These are phyloP conservation scores for Piaya cayana DNA, from an alignment of 2,113 vertebrate genomes.

Conservation along the genomic window DNA sequence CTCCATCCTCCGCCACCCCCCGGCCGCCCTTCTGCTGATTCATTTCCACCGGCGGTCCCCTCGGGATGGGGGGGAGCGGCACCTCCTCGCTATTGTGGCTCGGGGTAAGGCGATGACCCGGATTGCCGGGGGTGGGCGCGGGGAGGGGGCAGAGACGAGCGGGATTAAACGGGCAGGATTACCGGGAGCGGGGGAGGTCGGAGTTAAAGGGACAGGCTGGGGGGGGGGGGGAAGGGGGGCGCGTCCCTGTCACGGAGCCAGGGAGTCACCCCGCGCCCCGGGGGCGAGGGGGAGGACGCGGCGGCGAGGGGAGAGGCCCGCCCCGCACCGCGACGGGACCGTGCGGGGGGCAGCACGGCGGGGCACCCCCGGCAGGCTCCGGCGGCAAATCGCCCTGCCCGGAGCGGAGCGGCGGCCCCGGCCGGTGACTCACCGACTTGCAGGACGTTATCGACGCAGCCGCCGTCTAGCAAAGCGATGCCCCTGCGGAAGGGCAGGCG, in stretches of 20 bases:
- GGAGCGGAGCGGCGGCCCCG: neutral
- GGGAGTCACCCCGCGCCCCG: neutral
- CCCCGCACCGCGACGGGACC: too few relatives aligned
- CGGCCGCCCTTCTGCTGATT: constrained; percentile 73
- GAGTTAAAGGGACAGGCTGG: neutral
- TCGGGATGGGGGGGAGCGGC: neutral
- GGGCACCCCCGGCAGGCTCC: neutral
- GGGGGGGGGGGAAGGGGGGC: neutral
- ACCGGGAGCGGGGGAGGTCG: neutral
- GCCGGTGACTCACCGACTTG: constrained; percentile 92
- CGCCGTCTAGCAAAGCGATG: constrained; percentile 89
- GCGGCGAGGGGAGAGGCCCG: neutral
- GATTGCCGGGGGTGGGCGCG: neutral
- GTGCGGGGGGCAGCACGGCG: too few relatives aligned
- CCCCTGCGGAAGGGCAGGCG: constrained; percentile 92
- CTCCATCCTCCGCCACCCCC: neutral
- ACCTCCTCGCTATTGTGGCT: neutral
- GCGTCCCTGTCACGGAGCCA: neutral
- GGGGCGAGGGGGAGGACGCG: neutral
- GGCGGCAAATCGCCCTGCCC: neutral
- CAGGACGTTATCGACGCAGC: constrained; percentile 94
- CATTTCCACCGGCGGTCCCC: constrained; percentile 67
- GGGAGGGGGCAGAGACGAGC: neutral
- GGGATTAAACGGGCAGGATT: neutral
- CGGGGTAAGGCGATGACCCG: neutral